Base-by-base conservation (phyloP, 2,888 invertebrate genomes). In the Brenthis ino region DNA sequence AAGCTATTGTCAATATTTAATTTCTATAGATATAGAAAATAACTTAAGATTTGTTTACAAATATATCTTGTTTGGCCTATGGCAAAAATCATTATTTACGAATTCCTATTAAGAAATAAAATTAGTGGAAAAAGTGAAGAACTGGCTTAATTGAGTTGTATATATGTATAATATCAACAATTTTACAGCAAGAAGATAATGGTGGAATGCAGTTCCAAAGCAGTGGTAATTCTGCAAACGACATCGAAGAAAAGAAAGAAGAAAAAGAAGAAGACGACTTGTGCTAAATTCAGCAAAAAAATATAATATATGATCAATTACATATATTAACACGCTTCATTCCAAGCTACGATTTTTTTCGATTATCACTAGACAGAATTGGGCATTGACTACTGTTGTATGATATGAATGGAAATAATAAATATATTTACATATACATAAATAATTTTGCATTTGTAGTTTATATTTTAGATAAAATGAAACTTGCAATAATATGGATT, bases 241-340 rank as follows among this genome's bases (percentile, higher is more conserved):
- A 51, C 20, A 57, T n/a, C 3, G n/a, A 37, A 2, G 79, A 75
- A 70, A 80, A 81, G 16, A 71, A 76, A 0, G 86, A 83, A 0
- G 83, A 84, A 0, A 85, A 85, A 64, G 83, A 84, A 1, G 86
- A 85, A 64, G 86, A 85, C 47, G 87, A 72, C 37, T 63, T 81
- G 50, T 79, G 79, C 67, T 79, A 77, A 75, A 43, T 43, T 43
- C 37, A 11, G 8, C 1, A 8, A 43, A 43, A 43, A 43, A 43
- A 53, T 37, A 3, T 28, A 4, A 12, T n/a, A 12, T n/a, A 48
- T 14, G n/a, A 33, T 50, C 48, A 28, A 33, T 60, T 50, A 20
- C 20, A 20, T 20, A 60, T 48, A 60, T 28, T 50, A 28, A 50
- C 28, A 33, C 14, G 48, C n/a, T 50, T 60, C 50, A 28, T 28